Percentiles rank a stretch among this genome's conserved stretches.
Evolutionary conservation across 2,797 vertebrate species (phyloP).

Genomic region (Girardinus metallicus): DNA sequence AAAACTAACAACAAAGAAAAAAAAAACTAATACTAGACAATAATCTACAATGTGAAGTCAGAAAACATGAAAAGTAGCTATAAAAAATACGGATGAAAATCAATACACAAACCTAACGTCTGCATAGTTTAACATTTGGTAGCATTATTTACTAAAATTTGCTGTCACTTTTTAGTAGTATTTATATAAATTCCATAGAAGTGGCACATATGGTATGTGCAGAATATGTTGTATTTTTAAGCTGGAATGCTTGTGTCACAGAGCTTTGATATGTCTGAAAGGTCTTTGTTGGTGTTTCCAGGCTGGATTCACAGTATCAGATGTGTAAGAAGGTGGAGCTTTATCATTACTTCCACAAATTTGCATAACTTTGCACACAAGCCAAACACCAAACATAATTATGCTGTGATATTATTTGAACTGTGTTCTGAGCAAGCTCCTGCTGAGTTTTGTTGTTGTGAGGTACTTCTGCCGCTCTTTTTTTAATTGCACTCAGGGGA

Average conservation of each 20-base stretch:
- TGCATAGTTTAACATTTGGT: not conserved
- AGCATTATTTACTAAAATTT: not conserved
- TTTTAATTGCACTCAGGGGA: constrained; percentile 7
- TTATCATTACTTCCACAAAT: not conserved
- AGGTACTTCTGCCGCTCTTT: not conserved
- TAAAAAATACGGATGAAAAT: not conserved
- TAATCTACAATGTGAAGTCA: not conserved
- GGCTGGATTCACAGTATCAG: not conserved
- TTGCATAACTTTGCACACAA: not conserved
- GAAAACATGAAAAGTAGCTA: not conserved
- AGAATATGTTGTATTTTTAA: not conserved
- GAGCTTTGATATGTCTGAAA: not conserved
- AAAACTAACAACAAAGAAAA: not conserved
- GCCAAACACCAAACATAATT: not conserved
- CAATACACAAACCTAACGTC: not conserved
- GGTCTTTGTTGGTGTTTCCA: not conserved
- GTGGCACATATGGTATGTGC: not conserved
- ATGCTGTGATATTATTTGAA: not conserved
- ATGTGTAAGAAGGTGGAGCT: not conserved
- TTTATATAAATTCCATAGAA: not conserved
- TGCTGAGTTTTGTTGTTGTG: constrained; percentile 17
- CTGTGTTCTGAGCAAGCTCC: not conserved
- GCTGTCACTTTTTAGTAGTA: not conserved
- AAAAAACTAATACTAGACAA: not conserved
- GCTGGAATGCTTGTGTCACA: not conserved